Evolutionary conservation across 2,797 vertebrate genomes (phyloP).

Genomic region (Xenopus petersii): DNA sequence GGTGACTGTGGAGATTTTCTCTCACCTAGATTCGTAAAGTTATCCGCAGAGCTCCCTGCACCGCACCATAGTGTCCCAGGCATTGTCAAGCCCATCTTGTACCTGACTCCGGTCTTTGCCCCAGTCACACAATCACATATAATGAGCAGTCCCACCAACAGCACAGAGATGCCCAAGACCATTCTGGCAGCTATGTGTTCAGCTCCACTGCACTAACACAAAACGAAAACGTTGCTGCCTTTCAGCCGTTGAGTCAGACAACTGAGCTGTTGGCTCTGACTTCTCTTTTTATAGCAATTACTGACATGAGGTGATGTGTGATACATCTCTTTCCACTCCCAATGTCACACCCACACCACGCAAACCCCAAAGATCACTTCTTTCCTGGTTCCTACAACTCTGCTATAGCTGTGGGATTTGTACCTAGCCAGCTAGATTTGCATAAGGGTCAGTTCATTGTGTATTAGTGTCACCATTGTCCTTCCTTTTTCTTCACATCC

Average conservation of each 20-base stretch:
- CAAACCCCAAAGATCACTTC: neutral
- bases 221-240: neutral
- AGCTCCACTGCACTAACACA: neutral
- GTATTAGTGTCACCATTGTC: no score
- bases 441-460: no score
- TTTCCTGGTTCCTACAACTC: neutral
- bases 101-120: slow-evolving; percentile 52
- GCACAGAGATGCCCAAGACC: slow-evolving; percentile 20
- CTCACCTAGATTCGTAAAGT: slow-evolving; percentile 76
- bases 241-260: neutral
- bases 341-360: slow-evolving; percentile 17
- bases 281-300: slow-evolving; percentile 29
- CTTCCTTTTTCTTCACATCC: neutral
- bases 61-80: slow-evolving; percentile 92
- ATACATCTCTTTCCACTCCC: neutral
- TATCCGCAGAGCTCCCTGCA: slow-evolving; percentile 72
- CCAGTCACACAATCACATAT: neutral
- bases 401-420: neutral
- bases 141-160: slow-evolving; percentile 23
- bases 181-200: slow-evolving; percentile 32
- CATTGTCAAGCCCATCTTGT: slow-evolving; percentile 77
- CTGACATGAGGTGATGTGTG: slow-evolving; percentile 41
- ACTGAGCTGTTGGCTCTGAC: neutral
- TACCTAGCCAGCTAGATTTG: neutral
- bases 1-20: no score